Conservation (phyloP, 2,797 vertebrate species). For the Halcyon leucocephala region DNA sequence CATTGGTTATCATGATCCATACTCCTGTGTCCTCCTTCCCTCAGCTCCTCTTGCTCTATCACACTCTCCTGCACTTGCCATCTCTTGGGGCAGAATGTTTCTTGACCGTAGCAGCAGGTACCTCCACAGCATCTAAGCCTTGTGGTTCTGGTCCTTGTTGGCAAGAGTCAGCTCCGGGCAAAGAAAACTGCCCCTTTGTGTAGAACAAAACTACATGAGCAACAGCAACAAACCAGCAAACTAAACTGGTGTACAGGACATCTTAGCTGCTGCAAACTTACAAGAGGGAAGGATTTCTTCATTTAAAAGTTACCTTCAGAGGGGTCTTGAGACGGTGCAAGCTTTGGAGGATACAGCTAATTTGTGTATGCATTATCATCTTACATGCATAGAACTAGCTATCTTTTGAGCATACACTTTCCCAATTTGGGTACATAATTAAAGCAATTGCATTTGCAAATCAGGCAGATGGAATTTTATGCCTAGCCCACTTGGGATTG, state of each 20-base stretch:
- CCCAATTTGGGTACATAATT: conserved; percentile 29
- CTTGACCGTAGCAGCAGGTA: neutral
- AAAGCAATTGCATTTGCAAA: conserved; percentile 47
- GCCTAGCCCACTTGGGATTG: neutral
- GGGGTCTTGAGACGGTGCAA: neutral
- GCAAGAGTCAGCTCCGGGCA: neutral
- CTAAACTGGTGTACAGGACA: neutral
- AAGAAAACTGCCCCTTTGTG: neutral
- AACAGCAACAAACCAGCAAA: neutral
- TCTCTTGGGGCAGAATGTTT: neutral
- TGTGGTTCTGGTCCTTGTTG: neutral
- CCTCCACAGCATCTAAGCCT: neutral
- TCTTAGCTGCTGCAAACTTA: neutral
- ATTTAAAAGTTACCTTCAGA: neutral
- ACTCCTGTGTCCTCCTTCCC: neutral
- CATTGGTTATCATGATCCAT: neutral
- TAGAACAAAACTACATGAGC: neutral
- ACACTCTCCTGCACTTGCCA: neutral
- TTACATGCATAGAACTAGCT: neutral
- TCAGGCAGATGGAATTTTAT: conserved; percentile 34
- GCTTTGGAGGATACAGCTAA: neutral
- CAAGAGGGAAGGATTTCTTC: neutral
- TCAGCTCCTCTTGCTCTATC: neutral
- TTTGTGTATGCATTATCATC: neutral
- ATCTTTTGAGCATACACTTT: neutral